Conservation (phyloP, 1,140 invertebrate species). For the Drosophila mojavensis region DNA sequence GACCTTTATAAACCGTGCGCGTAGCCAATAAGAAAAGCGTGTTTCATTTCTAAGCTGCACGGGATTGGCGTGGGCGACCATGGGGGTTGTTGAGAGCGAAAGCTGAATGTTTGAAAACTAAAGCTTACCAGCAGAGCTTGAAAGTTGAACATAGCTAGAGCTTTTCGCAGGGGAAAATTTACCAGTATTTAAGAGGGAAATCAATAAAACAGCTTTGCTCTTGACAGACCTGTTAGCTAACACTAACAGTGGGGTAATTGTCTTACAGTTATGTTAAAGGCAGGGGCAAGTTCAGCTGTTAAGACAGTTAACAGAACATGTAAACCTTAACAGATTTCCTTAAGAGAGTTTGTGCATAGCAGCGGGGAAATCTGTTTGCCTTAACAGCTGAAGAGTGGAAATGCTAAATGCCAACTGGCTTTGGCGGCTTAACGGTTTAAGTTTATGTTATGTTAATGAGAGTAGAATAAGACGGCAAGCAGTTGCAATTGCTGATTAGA, state of each 20-base stretch:
- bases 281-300: not conserved
- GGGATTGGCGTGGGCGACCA: conserved; percentile 25
- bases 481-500: too few relatives aligned
- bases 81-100: conserved; percentile 22
- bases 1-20: conserved; percentile 58
- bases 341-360: not conserved
- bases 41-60: conserved; percentile 40
- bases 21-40: conserved; percentile 58
- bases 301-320: not conserved
- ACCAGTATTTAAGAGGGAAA: conserved; percentile 52
- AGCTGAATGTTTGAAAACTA: conserved; percentile 20
- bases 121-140: conserved; percentile 45
- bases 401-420: not conserved
- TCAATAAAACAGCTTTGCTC: conserved; percentile 10
- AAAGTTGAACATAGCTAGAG: conserved; percentile 32
- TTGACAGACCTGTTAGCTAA: not conserved
- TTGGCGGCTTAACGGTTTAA: not conserved
- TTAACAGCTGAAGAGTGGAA: conserved; percentile 9
- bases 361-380: conserved; percentile 18
- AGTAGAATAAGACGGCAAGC: too few relatives aligned
- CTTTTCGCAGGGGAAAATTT: conserved; percentile 42
- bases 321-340: not conserved
- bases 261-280: not conserved
- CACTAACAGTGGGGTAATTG: conserved; percentile 9
- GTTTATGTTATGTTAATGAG: too few relatives aligned